Base-by-base conservation (phyloP, 2,797 vertebrate species). In the Alectoris magna region DNA sequence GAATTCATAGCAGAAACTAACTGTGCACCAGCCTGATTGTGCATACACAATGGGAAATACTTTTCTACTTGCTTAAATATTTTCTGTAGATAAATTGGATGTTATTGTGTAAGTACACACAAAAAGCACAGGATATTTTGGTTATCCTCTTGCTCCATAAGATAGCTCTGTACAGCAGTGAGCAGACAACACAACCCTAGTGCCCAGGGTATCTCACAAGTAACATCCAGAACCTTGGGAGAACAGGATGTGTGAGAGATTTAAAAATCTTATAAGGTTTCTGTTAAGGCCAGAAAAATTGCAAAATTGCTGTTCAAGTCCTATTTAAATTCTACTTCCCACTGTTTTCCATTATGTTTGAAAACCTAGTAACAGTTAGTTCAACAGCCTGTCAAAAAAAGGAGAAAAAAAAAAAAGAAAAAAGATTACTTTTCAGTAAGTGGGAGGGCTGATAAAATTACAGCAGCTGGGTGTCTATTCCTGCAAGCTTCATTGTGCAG, bases 21-120 rank as follows among this genome's bases (percentile, higher is more conserved):
- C 87, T 55, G 34, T 71, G 76, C 80, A 67, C 43, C 71, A 46
- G 56, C 43, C 68, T 85, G 72, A 58, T 58, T 83, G 59, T 83
- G 69, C 62, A 69, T 38, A 63, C 51, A 49, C 64, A 59, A 3
- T 53, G 60, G 72, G 88, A 91, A 94, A 51, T 84, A 59, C 74
- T 95, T 94, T 95, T 76, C 80, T 96, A 48, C 55, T 15, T 85
- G 79, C 80, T 90, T 19, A 6, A 87, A 27, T 62, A 55, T 92
- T 84, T 56, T 66, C 64, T 85, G 83, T 34, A 90, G 95, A 88
- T 79, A 75, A 93, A 91, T 14, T 31, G 69, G 56, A 74, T 64
- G 81, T 88, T 34, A 15, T 73, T 75, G n/a, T 88, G 55, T 26
- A 26, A 6, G 34, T 77, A 76, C 75, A 74, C 43, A 83, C 48